Evolutionary conservation across 2,113 vertebrate genomes (phyloP), one percentile per base, ranked within the genome.

Genomic region (Mastomys natalensis): DNA sequence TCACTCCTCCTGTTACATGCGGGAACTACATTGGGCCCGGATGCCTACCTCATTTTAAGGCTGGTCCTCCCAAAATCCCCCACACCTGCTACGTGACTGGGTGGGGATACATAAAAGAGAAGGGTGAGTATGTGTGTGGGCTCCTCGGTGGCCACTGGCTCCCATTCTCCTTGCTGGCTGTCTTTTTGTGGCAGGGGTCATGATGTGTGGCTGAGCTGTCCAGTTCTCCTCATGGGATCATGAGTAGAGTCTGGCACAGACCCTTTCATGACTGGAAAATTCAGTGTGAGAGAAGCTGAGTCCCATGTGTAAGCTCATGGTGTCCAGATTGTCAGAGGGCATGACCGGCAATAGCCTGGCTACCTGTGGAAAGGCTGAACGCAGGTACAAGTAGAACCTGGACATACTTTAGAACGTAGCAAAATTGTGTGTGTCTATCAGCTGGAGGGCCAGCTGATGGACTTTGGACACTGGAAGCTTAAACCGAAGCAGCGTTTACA

Each of bases 11-110:
- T 0, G 72, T 98, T 2, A 3, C 53, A 2, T 98, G 98, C 7
- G 98, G 90, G 21, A n/a, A 17, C 85, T 95, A 91, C 51, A 45
- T 98, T 5, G 97, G 98, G 40, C 93, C 95, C 0, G 96, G 93
- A 90, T 98, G 98, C 82, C 96, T 98, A 92, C 98, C 98, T 7
- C 94, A 74, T 0, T 81, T 94, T 51, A 91, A 76, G 19, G 95
- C 95, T 7, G 96, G 97, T 31, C 91, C 95, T 4, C 92, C 96
- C 17, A 55, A 37, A 43, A 11, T 94, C 7, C 80, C 89, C 55
- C 97, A 97, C 74, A 90, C 81, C 74, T 98, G 97, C 91, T 95
- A 95, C 48, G 97, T 98, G 91, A 66, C 84, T 40, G 98, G 97
- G 85, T 98, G 97, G 98, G 98, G 97, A 8, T 96, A 88, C 68